Evolutionary conservation across 2,888 invertebrate species (phyloP).

Genomic region (Amorpha juglandis): DNA sequence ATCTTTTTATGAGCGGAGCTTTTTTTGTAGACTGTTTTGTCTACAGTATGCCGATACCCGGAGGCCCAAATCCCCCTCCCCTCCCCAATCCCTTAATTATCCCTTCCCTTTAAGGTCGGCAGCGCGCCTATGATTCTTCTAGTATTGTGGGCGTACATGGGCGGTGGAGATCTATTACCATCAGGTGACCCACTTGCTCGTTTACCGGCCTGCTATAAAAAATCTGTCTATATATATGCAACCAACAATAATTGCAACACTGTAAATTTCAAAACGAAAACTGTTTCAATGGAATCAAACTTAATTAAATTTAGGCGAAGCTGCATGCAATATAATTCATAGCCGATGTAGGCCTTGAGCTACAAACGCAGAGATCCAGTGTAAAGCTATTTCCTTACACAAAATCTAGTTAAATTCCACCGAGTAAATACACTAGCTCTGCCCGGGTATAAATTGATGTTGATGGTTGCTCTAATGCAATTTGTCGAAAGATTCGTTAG

Average conservation of each 20-base stretch:
- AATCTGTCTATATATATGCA: not conserved
- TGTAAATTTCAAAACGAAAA: not conserved
- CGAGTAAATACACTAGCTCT: constrained; percentile 5
- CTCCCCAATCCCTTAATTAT: no score
- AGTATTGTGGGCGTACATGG: no score
- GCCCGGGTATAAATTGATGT: constrained; percentile 2
- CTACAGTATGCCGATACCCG: no score
- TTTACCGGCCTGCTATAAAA: no score
- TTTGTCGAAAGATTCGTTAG: not conserved
- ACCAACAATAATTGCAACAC: not conserved
- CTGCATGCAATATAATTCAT: constrained; percentile 15
- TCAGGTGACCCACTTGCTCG: no score
- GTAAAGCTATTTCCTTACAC: constrained; percentile 15
- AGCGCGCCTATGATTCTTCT: no score
- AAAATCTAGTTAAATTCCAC: constrained; percentile 14
- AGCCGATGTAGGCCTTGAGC: constrained; percentile 9
- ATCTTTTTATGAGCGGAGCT: no score
- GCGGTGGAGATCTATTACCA: no score
- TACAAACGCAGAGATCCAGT: not conserved
- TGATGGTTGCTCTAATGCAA: constrained; percentile 3
- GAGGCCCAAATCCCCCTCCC: no score
- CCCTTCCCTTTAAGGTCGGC: no score
- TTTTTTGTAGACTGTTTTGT: no score
- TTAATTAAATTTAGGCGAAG: constrained; percentile 2
- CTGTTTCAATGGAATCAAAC: constrained; percentile 3